These are phyloP conservation scores for Yponomeuta malinellus DNA, from an alignment of 2,888 invertebrate species.

Conservation along the genomic window DNA sequence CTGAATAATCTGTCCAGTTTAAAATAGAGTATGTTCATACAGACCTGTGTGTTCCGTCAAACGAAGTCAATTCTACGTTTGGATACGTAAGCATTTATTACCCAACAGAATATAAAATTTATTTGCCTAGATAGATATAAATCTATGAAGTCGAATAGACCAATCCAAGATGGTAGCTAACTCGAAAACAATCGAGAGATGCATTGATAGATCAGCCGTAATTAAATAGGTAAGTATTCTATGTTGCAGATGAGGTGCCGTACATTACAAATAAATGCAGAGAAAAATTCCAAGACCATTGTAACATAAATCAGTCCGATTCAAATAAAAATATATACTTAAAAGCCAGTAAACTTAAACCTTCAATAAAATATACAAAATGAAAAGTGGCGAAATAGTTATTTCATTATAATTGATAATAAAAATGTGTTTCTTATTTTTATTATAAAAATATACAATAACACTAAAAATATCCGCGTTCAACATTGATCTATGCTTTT, in stretches of 20 bases:
- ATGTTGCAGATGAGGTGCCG: neutral
- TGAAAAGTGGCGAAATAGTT: neutral
- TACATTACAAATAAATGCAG: neutral
- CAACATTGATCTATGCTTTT: slow-evolving; percentile 53
- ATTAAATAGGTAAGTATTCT: neutral
- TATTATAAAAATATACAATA: slow-evolving; percentile 68
- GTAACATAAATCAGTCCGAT: neutral
- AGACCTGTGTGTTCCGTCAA: neutral
- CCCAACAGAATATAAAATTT: neutral
- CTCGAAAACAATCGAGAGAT: neutral
- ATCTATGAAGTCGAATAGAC: neutral
- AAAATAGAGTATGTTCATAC: neutral
- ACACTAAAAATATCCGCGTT: slow-evolving; percentile 60
- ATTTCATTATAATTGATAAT: slow-evolving; percentile 25
- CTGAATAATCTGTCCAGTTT: neutral
- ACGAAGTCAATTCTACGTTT: neutral
- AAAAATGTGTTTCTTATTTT: slow-evolving; percentile 45
- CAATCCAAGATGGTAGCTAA: neutral
- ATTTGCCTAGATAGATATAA: neutral
- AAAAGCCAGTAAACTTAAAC: neutral
- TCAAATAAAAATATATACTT: slow-evolving; percentile 8
- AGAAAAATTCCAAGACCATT: neutral
- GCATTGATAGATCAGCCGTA: neutral
- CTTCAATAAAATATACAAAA: slow-evolving; percentile 1
- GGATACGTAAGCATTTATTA: neutral